Conservation (phyloP, 2,888 invertebrate genomes). For the Cataglyphis livida region DNA sequence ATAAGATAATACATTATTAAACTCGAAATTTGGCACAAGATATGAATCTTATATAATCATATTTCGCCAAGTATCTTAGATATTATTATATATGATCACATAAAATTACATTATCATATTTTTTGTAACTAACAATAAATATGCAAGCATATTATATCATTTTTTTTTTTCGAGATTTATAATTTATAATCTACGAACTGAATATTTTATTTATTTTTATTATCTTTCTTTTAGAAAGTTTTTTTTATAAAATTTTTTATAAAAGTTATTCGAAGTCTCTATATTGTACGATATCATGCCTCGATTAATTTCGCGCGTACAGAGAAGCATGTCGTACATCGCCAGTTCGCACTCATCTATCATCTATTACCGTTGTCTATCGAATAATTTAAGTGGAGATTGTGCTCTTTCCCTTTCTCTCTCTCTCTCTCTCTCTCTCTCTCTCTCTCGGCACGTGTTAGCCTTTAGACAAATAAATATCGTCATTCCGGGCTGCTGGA, state of each 20-base stretch:
- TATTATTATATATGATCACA: too few species aligned
- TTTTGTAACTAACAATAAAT: too few species aligned
- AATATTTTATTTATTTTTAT: neutral
- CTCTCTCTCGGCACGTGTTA: constrained; percentile 1
- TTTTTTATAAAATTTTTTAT: neutral
- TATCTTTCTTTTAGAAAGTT: neutral
- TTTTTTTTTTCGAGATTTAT: too few species aligned
- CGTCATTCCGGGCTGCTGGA: constrained; percentile 34
- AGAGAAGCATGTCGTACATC: neutral
- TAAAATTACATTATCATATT: too few species aligned
- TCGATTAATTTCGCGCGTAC: constrained; percentile 8
- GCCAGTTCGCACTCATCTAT: neutral
- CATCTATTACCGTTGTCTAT: constrained; percentile 14
- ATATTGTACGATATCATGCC: neutral
- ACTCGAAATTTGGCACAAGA: too few species aligned
- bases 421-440: neutral
- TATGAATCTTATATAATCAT: too few species aligned
- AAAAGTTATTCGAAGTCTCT: neutral
- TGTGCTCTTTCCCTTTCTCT: neutral
- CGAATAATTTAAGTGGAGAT: constrained; percentile 30
- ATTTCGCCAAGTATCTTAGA: too few species aligned
- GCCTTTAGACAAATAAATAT: constrained; percentile 63
- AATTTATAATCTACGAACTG: neutral
- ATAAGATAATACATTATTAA: too few species aligned
- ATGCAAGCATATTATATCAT: too few species aligned